phyloP scores from a whole-genome alignment of 2,113 vertebrate genomes.

The Herpailurus yagouaroundi region DNA sequence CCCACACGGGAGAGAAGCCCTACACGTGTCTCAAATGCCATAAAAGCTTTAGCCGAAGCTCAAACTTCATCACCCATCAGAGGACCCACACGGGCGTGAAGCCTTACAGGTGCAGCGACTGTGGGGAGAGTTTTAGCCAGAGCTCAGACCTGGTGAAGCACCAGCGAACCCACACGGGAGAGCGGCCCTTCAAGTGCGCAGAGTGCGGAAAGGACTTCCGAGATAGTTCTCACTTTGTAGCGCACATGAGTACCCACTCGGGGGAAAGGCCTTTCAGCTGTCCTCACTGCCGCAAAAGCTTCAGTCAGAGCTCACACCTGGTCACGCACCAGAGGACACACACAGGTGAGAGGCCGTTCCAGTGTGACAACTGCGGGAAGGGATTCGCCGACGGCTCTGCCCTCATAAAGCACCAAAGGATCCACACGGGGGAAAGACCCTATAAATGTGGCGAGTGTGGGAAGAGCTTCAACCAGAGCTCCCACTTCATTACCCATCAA shows the following conservation, averaged over 20 bases:
- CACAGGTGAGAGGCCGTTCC: slow-evolving; percentile 69
- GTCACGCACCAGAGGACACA: slow-evolving; percentile 71
- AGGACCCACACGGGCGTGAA: slow-evolving; percentile 49
- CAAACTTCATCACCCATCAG: slow-evolving; percentile 57
- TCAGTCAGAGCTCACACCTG: slow-evolving; percentile 72
- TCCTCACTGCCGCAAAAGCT: slow-evolving; percentile 65
- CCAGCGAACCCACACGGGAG: slow-evolving; percentile 9
- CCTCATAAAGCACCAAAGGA: slow-evolving; percentile 68
- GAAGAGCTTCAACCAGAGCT: slow-evolving; percentile 75
- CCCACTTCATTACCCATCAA: slow-evolving; percentile 62
- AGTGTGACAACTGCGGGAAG: slow-evolving; percentile 65
- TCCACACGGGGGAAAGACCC: slow-evolving; percentile 61
- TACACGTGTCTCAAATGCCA: slow-evolving; percentile 35
- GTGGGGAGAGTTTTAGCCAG: slow-evolving; percentile 52
- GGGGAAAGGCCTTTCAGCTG: slow-evolving; percentile 76
- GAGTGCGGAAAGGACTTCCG: slow-evolving; percentile 65
- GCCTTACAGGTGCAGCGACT: slow-evolving; percentile 40
- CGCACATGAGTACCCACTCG: slow-evolving; percentile 68
- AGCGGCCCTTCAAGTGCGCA: slow-evolving; percentile 62
- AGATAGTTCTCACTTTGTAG: slow-evolving; percentile 66
- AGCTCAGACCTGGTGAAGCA: slow-evolving; percentile 59
- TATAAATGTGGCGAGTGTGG: slow-evolving; percentile 56
- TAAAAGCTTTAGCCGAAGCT: slow-evolving; percentile 57
- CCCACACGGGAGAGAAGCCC: slow-evolving; percentile 60
- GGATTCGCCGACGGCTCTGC: slow-evolving; percentile 67